Evolutionary conservation across 2,888 invertebrate genomes (phyloP), one percentile per base, ranked within the genome.

Genomic region (Trichopria drosophilae): DNA sequence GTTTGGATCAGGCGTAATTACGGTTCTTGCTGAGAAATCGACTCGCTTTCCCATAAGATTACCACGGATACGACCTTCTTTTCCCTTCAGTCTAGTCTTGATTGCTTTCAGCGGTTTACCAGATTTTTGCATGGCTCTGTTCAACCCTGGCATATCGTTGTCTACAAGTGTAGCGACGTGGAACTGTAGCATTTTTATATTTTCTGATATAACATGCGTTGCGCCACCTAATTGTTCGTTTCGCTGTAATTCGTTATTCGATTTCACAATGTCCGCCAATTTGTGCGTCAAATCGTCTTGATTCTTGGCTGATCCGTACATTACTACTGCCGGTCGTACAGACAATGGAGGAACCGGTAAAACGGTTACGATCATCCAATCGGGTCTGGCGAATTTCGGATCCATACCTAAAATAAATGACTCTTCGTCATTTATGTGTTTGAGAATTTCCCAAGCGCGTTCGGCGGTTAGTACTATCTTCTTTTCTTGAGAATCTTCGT

Each of bases 41-140:
- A 99, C 99, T 81, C 99, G 94, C 76, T 99, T 99, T 45, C 99
- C 99, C 99, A 99, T 99, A 66, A 99, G 84, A 77, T 99, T 99
- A 66, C 99, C 99, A 77, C 99, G 83, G 68, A 99, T 98, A 68
- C 99, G 84, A 0, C 99, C 99, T 84, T 99, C 99, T 74, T 99
- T 99, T 15, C 98, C 97, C 78, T 98, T 98, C 40, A 93, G 75
- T 36, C 99, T 84, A 3, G 97, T 93, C 76, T 99, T 99, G 43
- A 99, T 83, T 0, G 99, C 96, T 79, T 99, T 99, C 6, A 99
- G 78, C 0, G 99, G 99, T 73, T 99, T 90, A 3, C 99, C 99
- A 0, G 97, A 97, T 77, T 99, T 99, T 76, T 99, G 99, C 86
- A 96, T 94, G 7, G 99, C 99, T 66, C 91, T 83, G 7, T 96